Evolutionary conservation across 2,888 invertebrate species (phyloP).

Genomic region (Amiota minor): DNA sequence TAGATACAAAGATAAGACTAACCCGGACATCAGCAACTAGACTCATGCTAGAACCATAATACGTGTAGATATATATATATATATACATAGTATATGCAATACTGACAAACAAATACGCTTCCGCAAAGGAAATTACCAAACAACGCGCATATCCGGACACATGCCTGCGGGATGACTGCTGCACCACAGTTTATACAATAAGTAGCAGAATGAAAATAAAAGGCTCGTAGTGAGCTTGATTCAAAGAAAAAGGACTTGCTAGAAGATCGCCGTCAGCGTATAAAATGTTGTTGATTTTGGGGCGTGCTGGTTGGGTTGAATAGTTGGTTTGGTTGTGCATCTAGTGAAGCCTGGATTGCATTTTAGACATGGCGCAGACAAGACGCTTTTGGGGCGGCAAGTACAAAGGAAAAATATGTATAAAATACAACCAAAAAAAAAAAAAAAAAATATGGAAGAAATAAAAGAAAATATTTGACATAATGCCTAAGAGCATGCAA

Average conservation of each 20-base stretch:
- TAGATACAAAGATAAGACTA: constrained; percentile 8
- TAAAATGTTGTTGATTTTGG: constrained; percentile 28
- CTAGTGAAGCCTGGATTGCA: not conserved
- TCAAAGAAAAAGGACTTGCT: not conserved
- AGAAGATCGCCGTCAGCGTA: constrained; percentile 22
- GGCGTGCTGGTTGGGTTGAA: not conserved
- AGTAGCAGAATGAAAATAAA: constrained; percentile 22
- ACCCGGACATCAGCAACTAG: constrained; percentile 16
- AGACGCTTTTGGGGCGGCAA: not conserved
- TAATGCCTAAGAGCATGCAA: constrained; percentile 59
- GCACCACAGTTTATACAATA: not conserved
- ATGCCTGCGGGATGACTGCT: constrained; percentile 53
- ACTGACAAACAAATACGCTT: constrained; percentile 50
- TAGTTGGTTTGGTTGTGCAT: not conserved
- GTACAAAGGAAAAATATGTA: not conserved
- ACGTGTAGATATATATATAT: not conserved
- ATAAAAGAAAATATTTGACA: constrained; percentile 49
- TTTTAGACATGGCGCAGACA: constrained; percentile 15
- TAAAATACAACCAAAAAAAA: too few species aligned
- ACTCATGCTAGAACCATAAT: constrained; percentile 20
- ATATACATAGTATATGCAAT: constrained; percentile 28
- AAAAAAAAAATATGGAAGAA: not conserved
- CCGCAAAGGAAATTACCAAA: constrained; percentile 64
- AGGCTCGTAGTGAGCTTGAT: not conserved
- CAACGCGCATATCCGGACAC: constrained; percentile 61